phyloP scores from a whole-genome alignment of 2,888 invertebrate species.

The Nymphalis urticae region DNA sequence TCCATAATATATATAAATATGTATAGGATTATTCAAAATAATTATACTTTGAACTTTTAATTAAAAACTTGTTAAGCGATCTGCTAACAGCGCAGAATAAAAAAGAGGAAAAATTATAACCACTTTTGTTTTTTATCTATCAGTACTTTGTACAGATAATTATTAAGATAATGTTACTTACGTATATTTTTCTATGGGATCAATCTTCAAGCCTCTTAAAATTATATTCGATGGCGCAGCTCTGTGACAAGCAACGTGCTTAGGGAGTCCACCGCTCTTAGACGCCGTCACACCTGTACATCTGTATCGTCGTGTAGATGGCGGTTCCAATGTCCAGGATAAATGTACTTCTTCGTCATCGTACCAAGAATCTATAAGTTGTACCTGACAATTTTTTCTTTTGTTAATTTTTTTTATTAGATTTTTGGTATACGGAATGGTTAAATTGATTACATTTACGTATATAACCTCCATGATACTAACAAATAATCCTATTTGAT shows the following conservation, averaged over 20 bases:
- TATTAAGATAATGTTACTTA: conserved; percentile 46
- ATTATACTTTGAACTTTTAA: no score
- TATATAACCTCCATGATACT: no score
- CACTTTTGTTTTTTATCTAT: background rate
- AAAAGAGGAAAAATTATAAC: background rate
- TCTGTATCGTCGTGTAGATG: conserved; percentile 59
- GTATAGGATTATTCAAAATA: no score
- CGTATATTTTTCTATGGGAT: conserved; percentile 68
- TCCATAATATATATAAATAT: background rate
- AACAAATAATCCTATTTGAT: no score
- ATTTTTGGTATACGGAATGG: no score
- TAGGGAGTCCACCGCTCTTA: conserved; percentile 61
- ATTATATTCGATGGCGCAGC: conserved; percentile 66
- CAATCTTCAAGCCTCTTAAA: conserved; percentile 68
- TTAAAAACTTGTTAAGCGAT: no score
- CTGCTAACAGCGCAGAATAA: no score
- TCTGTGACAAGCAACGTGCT: conserved; percentile 72
- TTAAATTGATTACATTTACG: no score
- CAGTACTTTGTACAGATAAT: no score
- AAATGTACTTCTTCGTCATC: conserved; percentile 70
- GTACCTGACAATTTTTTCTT: conserved; percentile 50
- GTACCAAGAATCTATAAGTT: conserved; percentile 66
- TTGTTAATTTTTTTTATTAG: background rate
- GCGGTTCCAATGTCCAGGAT: conserved; percentile 70
- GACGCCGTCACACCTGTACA: conserved; percentile 72